Percentiles rank a stretch among this genome's conserved stretches.
These are phyloP conservation scores for Sepiola atlantica DNA, from an alignment of 2,888 invertebrate species.

Conservation along the genomic window DNA sequence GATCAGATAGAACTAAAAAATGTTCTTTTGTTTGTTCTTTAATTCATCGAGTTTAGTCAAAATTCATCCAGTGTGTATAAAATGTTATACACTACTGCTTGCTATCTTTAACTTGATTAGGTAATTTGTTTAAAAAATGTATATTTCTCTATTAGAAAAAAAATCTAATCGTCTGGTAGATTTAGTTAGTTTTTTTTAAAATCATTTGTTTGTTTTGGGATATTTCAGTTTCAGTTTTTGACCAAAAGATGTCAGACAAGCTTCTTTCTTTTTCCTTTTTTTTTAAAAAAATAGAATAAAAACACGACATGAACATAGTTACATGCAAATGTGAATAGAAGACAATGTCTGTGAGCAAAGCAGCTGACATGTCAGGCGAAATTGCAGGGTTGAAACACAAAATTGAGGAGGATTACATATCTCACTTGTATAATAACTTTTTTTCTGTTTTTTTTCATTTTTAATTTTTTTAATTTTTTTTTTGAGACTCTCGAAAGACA, in stretches of 20 bases:
- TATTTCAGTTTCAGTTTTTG: not conserved
- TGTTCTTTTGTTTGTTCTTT: no score
- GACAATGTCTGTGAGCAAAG: conserved; percentile 8
- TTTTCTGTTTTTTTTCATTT: not conserved
- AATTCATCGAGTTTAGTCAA: no score
- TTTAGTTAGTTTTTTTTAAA: not conserved
- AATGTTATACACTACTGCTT: no score
- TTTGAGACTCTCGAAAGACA: conserved; percentile 8
- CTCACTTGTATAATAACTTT: not conserved
- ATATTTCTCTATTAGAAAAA: no score
- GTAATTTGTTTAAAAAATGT: no score
- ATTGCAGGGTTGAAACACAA: not conserved
- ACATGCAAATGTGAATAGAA: not conserved
- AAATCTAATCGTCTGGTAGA: not conserved
- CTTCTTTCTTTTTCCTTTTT: not conserved
- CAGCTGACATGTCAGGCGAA: not conserved
- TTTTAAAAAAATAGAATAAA: not conserved
- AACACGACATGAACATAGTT: not conserved
- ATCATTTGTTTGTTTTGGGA: not conserved
- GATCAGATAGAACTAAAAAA: no score
- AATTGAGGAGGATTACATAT: not conserved
- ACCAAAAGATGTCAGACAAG: not conserved
- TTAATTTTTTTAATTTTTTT: no score
- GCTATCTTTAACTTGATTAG: no score
- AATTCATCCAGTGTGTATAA: no score